These are phyloP conservation scores for Acronicta alni DNA, from an alignment of 2,888 invertebrate species.

Conservation along the genomic window DNA sequence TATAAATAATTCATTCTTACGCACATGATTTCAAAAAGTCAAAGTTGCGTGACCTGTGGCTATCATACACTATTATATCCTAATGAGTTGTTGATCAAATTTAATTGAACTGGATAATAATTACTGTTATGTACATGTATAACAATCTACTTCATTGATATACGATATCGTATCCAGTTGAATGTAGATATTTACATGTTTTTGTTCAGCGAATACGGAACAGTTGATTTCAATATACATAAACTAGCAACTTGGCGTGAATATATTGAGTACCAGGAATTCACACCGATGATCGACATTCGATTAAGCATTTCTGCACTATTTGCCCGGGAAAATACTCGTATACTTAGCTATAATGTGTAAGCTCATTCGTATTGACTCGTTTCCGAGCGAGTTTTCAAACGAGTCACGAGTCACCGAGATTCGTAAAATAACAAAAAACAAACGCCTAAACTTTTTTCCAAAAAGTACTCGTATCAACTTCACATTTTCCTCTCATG, in stretches of 20 bases:
- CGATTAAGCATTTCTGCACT: not conserved
- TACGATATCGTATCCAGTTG: too few relatives aligned
- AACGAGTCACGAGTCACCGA: not conserved
- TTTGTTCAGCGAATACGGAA: not conserved
- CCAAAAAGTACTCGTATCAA: conserved; percentile 26
- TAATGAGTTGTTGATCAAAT: too few relatives aligned
- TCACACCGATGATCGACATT: not conserved
- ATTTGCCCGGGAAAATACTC: too few relatives aligned
- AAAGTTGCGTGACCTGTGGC: too few relatives aligned
- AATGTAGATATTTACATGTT: conserved; percentile 1
- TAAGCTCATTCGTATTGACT: too few relatives aligned
- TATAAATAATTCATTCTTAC: not conserved
- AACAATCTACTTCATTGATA: too few relatives aligned
- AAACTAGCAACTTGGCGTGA: not conserved
- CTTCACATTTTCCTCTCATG: conserved; percentile 34
- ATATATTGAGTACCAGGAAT: conserved; percentile 2
- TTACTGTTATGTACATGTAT: too few relatives aligned
- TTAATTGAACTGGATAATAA: too few relatives aligned
- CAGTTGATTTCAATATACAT: not conserved
- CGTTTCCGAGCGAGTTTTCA: not conserved
- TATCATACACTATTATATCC: too few relatives aligned
- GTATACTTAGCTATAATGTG: too few relatives aligned
- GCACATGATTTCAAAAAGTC: not conserved
- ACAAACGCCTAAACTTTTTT: conserved; percentile 11
- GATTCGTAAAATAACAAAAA: not conserved